phyloP scores from a whole-genome alignment of 2,113 vertebrate genomes.

The Aldabrachelys gigantea region DNA sequence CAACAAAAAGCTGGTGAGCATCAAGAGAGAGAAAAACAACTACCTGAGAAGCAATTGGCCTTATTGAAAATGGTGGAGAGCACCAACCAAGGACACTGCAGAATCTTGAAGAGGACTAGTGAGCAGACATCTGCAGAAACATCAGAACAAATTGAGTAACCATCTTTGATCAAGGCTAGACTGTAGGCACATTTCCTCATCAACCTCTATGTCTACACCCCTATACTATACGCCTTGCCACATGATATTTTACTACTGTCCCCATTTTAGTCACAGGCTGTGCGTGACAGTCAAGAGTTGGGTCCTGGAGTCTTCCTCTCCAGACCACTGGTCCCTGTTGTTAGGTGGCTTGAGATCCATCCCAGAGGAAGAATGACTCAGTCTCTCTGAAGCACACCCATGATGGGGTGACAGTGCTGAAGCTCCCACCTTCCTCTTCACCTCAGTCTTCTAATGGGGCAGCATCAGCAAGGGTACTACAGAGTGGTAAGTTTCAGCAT shows the following conservation, averaged over 20 bases:
- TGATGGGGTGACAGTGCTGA: background rate
- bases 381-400: rapidly evolving
- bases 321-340: background rate
- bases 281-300: no score
- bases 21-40: background rate
- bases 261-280: background rate
- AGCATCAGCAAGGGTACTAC: background rate
- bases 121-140: rapidly evolving
- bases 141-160: background rate
- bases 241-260: background rate
- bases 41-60: background rate
- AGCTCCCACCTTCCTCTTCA: background rate
- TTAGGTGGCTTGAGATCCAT: background rate
- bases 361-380: no score
- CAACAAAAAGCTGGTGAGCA: background rate
- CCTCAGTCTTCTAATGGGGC: background rate
- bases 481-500: background rate
- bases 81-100: background rate
- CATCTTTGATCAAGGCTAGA: background rate
- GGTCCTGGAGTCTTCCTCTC: background rate
- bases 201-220: rapidly evolving
- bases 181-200: background rate
- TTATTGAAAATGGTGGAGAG: rapidly evolving
- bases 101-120: rapidly evolving
- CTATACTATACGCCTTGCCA: background rate